A percentile compares a stretch with the other conserved stretches of the same genome.
These are phyloP conservation scores for Ophiodon elongatus DNA, from an alignment of 2,113 vertebrate genomes.

Conservation along the genomic window DNA sequence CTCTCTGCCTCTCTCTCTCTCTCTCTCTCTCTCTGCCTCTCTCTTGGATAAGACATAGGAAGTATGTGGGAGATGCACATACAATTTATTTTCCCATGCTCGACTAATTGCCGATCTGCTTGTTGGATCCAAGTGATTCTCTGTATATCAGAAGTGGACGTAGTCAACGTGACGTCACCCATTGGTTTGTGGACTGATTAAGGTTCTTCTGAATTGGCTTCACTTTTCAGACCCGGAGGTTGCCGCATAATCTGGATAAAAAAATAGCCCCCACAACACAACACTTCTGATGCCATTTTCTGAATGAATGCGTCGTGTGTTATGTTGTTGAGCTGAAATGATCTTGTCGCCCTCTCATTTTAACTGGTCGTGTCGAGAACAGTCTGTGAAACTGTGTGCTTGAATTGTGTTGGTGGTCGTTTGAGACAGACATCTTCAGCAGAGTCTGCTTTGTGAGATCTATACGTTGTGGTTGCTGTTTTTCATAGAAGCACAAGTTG, in stretches of 20 bases:
- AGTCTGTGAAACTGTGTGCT: background rate
- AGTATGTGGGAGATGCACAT: too few relatives aligned
- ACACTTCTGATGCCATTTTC: background rate
- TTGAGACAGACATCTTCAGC: background rate
- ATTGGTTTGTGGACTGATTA: too few relatives aligned
- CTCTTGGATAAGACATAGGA: too few relatives aligned
- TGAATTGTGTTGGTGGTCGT: background rate
- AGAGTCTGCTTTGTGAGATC: background rate
- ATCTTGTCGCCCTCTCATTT: background rate
- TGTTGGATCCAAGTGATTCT: background rate
- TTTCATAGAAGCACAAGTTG: background rate
- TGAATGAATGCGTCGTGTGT: background rate
- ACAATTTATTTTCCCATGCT: too few relatives aligned
- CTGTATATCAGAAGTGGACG: too few relatives aligned
- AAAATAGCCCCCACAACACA: background rate
- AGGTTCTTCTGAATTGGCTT: too few relatives aligned
- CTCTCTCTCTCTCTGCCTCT: too few relatives aligned
- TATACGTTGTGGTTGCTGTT: background rate
- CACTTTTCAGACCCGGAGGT: too few relatives aligned
- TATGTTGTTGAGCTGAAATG: background rate
- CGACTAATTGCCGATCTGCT: too few relatives aligned
- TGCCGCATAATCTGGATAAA: background rate
- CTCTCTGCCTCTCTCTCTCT: too few relatives aligned
- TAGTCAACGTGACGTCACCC: too few relatives aligned
- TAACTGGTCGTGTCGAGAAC: background rate